Conservation (phyloP, 2,888 invertebrate genomes). For the Pandemis corylana region DNA sequence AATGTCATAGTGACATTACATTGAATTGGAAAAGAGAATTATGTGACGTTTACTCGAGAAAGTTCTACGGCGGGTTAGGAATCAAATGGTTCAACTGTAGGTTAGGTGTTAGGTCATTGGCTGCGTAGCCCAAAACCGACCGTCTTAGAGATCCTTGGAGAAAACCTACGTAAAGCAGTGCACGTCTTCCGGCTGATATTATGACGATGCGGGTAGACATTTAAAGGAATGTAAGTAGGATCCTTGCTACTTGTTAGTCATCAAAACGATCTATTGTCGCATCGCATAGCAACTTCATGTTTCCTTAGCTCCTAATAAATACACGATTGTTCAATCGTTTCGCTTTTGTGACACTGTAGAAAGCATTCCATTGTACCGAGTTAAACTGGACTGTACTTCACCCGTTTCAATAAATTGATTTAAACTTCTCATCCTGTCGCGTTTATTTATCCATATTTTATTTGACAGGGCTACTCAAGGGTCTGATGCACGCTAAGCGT, state of each 20-base stretch:
- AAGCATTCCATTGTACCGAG: slow-evolving; percentile 2
- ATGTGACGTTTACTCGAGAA: too few species aligned
- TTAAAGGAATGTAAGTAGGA: background rate
- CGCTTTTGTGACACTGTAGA: slow-evolving; percentile 13
- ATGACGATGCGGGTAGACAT: too few species aligned
- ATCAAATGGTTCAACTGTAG: too few species aligned
- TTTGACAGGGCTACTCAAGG: background rate
- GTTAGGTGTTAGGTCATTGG: too few species aligned
- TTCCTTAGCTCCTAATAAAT: slow-evolving; percentile 35
- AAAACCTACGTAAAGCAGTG: too few species aligned
- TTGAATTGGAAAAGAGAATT: too few species aligned
- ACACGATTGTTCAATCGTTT: slow-evolving; percentile 9
- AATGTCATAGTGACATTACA: too few species aligned
- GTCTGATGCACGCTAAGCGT: background rate
- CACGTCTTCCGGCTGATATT: too few species aligned
- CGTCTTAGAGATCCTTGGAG: too few species aligned
- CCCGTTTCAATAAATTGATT: slow-evolving; percentile 31
- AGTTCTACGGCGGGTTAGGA: too few species aligned
- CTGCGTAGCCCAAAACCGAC: too few species aligned
- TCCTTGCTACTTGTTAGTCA: slow-evolving; percentile 6
- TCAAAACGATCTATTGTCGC: slow-evolving; percentile 25
- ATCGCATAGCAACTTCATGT: slow-evolving; percentile 19
- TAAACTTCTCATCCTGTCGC: slow-evolving; percentile 27
- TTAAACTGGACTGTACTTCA: slow-evolving; percentile 23
- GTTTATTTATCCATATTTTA: slow-evolving; percentile 20